These are phyloP conservation scores for Drosophila suboccidentalis DNA, from an alignment of 2,888 invertebrate species.

Conservation along the genomic window DNA sequence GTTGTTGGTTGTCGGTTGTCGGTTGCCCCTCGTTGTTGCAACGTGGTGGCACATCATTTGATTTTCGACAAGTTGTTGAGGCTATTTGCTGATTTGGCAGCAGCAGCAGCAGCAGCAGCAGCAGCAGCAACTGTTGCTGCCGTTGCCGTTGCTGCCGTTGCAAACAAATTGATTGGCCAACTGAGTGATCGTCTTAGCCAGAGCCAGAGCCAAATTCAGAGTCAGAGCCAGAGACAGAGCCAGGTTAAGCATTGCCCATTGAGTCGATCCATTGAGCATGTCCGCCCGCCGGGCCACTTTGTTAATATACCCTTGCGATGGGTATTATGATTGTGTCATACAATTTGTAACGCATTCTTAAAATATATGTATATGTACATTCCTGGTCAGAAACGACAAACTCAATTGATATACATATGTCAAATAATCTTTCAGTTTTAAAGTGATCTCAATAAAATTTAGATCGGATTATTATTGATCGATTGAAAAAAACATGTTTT, in stretches of 20 bases:
- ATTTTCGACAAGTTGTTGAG: constrained; percentile 79
- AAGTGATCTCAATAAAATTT: too few relatives aligned
- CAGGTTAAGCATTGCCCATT: constrained; percentile 7
- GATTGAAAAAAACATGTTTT: not conserved
- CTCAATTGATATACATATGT: too few relatives aligned
- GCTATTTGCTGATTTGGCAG: constrained; percentile 79
- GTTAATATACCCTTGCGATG: not conserved
- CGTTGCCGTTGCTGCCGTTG: constrained; percentile 39
- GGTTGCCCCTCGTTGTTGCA: constrained; percentile 16
- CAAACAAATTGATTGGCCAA: constrained; percentile 78
- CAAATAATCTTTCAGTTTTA: too few relatives aligned
- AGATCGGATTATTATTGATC: too few relatives aligned
- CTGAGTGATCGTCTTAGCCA: constrained; percentile 57
- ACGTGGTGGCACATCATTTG: constrained; percentile 80
- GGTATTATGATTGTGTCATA: not conserved
- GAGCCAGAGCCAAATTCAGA: constrained; percentile 6
- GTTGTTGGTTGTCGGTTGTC: constrained; percentile 39
- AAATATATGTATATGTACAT: too few relatives aligned
- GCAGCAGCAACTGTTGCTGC: constrained; percentile 44
- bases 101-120: too few relatives aligned
- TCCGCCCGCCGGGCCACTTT: constrained; percentile 62
- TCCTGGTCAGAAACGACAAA: too few relatives aligned
- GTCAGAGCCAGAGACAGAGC: constrained; percentile 10
- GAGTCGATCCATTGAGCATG: constrained; percentile 51
- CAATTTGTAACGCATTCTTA: constrained; percentile 2